phyloP scores from a whole-genome alignment of 2,113 vertebrate genomes.

The Erythrolamprus reginae region DNA sequence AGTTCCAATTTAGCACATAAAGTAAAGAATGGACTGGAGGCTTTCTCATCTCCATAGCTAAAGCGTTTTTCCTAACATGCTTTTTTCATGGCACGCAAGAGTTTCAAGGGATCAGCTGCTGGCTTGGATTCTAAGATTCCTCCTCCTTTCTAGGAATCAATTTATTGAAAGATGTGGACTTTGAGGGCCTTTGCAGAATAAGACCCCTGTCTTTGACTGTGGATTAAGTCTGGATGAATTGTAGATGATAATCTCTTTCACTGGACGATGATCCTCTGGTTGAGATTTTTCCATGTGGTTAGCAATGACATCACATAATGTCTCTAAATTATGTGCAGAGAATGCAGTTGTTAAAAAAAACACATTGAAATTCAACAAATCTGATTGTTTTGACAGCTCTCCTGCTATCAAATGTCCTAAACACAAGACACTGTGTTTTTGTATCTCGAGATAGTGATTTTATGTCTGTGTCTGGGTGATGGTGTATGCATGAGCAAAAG shows the following conservation, averaged over 20 bases:
- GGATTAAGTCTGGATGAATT: background rate
- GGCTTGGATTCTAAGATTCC: background rate
- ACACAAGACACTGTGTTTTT: conserved; percentile 23
- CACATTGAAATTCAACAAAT: background rate
- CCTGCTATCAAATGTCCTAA: conserved; percentile 11
- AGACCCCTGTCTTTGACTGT: background rate
- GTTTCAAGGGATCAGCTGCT: background rate
- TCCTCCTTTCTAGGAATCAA: background rate
- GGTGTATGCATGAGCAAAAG: background rate
- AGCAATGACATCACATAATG: background rate
- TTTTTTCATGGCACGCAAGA: background rate
- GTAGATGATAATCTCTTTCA: background rate
- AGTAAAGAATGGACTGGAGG: background rate
- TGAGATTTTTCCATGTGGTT: background rate
- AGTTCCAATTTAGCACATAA: background rate
- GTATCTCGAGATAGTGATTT: background rate
- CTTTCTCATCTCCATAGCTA: background rate
- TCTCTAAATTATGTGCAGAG: conserved; percentile 9
- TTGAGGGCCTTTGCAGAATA: background rate
- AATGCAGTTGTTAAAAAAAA: conserved; percentile 19
- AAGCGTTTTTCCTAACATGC: background rate
- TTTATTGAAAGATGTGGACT: background rate
- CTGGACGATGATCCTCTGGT: background rate
- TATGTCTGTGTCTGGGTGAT: too few species aligned
- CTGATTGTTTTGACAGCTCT: conserved; percentile 24